Conservation (phyloP, 1,140 invertebrate genomes). For the Phymastichus coffea region DNA sequence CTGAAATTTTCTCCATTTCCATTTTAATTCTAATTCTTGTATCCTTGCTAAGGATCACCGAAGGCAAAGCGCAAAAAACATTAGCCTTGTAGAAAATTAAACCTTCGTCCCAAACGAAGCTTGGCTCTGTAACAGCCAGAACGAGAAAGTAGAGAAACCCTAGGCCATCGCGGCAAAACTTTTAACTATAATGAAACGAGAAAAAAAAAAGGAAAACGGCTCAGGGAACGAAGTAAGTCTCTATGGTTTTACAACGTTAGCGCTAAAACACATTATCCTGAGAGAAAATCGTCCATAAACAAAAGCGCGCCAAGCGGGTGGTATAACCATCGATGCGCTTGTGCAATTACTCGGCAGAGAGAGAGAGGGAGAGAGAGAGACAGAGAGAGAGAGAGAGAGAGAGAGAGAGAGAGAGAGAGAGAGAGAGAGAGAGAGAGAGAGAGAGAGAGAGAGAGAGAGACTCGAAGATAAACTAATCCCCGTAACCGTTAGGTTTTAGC, state of each 20-base stretch:
- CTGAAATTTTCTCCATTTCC: no score
- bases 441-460: background rate
- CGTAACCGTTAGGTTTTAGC: constrained; percentile 52
- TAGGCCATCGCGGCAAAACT: constrained; percentile 1
- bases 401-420: background rate
- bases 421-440: constrained; percentile 4
- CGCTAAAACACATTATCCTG: no score
- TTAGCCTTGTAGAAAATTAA: no score
- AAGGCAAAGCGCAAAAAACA: no score
- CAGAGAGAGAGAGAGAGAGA: constrained; percentile 2
- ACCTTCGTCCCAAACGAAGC: no score
- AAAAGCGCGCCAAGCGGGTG: constrained; percentile 14
- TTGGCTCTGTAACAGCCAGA: no score
- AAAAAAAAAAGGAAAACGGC: background rate
- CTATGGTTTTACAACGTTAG: constrained; percentile 20
- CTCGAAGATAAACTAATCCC: constrained; percentile 52
- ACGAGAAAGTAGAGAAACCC: no score
- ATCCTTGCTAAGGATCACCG: no score
- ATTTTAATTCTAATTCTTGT: no score
- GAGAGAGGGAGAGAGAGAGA: background rate
- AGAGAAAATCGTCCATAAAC: no score
- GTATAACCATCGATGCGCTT: constrained; percentile 5
- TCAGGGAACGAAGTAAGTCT: background rate
- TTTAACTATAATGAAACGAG: constrained; percentile 23
- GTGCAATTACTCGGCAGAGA: constrained; percentile 22